Evolutionary conservation across 2,888 invertebrate genomes (phyloP), one percentile per base, ranked within the genome.

Genomic region (Melinaea menophilus): DNA sequence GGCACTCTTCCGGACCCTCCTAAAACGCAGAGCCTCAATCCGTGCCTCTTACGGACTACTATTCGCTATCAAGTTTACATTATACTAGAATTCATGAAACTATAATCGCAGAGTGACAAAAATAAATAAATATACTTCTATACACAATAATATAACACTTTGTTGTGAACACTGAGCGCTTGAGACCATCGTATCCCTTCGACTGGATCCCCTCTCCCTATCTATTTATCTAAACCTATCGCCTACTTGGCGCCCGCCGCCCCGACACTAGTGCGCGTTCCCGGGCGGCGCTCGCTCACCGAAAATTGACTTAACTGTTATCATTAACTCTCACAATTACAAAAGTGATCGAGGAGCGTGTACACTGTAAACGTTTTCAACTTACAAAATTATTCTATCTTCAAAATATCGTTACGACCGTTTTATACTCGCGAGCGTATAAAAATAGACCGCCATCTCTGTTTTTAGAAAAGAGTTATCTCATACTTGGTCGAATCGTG

Each of bases 101-200:
- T 86, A 86, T 82, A 74, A 75, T 84, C 82, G 80, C 81, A 75
- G 75, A 81, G 81, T 74, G 77, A 79, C 76, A 81, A 82, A 84
- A 89, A 89, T 88, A 90, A 89, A 90, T 89, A 89, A 86, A 88
- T 89, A 88, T 86, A 85, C 84, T 81, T 88, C 87, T 89, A 88
- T 89, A 89, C 84, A 89, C 88, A 88, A 89, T 88, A 87, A 88
- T 88, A 81, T 81, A 82, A 84, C 85, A 84, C 83, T 81, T 82
- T 75, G 81, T 80, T 83, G 83, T 88, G 88, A 90, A 89, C 88
- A 89, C 88, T 84, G 87, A 88, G 85, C 84, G 80, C 77, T 77
- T 75, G 80, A 79, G 79, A 81, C 77, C 78, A 71, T 64, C 64
- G 41, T 58, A 12, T 22, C 35, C 51, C 46, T 34, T 56, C 61